A percentile compares a stretch with the other conserved stretches of the same genome.
Evolutionary conservation across 2,888 invertebrate genomes (phyloP).

Genomic region (Drosophila kambysellisi): DNA sequence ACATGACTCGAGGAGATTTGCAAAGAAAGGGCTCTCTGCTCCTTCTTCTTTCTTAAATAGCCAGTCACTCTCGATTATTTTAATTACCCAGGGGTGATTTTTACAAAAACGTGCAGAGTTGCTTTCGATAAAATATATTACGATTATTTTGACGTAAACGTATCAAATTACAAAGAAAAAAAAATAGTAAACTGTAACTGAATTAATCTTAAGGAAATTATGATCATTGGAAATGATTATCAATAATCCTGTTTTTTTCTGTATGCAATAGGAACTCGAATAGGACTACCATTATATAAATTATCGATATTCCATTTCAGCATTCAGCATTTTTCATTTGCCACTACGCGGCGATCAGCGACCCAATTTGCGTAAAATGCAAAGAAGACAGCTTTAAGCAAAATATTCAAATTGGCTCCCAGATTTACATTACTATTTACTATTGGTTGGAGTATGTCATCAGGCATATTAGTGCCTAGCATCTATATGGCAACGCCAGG

Average conservation of each 20-base stretch:
- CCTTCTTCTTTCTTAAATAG: neutral
- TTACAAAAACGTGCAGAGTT: neutral
- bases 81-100: neutral
- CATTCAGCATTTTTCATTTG: slow-evolving; percentile 80
- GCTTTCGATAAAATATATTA: neutral
- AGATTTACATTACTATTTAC: neutral
- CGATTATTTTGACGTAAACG: neutral
- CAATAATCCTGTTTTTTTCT: neutral
- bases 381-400: slow-evolving; percentile 67
- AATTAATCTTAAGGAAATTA: neutral
- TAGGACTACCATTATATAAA: neutral
- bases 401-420: slow-evolving; percentile 73
- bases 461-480: slow-evolving; percentile 86
- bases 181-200: neutral
- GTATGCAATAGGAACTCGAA: neutral
- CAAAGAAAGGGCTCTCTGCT: neutral
- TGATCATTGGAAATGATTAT: neutral
- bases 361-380: slow-evolving; percentile 90
- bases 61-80: neutral
- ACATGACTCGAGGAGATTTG: neutral
- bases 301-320: slow-evolving; percentile 15
- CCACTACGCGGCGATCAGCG: slow-evolving; percentile 93
- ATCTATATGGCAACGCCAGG: slow-evolving; percentile 85
- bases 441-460: slow-evolving; percentile 87
- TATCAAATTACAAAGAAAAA: neutral